A percentile compares a stretch with the other conserved stretches of the same genome.
Evolutionary conservation across 2,113 vertebrate species (phyloP).

Genomic region (Campylomormyrus numenius): DNA sequence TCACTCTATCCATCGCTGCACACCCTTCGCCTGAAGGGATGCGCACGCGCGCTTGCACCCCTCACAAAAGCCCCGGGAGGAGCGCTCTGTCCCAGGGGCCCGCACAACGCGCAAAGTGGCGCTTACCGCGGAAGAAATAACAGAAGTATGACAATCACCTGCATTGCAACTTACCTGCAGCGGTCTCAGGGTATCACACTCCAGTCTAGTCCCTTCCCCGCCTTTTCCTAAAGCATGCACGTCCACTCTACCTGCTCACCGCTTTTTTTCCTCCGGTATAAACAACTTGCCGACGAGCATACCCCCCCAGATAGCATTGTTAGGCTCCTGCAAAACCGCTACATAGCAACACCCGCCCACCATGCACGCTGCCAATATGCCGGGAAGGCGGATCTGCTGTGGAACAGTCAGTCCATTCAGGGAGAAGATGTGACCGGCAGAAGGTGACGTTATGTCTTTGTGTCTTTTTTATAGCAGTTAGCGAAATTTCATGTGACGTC

Average conservation of each 20-base stretch:
- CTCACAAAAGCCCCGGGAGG: not conserved
- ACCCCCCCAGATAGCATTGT: not conserved
- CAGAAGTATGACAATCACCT: not conserved
- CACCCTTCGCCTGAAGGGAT: not conserved
- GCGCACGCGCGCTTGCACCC: not conserved
- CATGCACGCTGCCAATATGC: not conserved
- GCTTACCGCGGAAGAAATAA: not conserved
- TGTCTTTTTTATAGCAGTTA: not conserved
- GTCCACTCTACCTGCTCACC: not conserved
- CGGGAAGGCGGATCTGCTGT: conserved; percentile 3
- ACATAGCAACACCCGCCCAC: conserved; percentile 24
- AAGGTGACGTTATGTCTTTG: not conserved
- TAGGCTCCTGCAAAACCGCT: not conserved
- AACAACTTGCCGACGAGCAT: not conserved
- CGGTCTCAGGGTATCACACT: not conserved
- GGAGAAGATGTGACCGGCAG: not conserved
- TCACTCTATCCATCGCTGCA: not conserved
- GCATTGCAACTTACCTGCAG: not conserved
- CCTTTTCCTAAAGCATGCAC: not conserved
- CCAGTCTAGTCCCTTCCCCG: not conserved
- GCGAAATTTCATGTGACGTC: conserved; percentile 9
- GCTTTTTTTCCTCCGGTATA: not conserved
- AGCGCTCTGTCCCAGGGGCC: not conserved
- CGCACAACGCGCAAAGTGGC: not conserved
- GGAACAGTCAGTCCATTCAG: conserved; percentile 1